A percentile compares a stretch with the other conserved stretches of the same genome.
Conservation (phyloP, 2,113 vertebrate genomes). For the Pluvianellus socialis region DNA sequence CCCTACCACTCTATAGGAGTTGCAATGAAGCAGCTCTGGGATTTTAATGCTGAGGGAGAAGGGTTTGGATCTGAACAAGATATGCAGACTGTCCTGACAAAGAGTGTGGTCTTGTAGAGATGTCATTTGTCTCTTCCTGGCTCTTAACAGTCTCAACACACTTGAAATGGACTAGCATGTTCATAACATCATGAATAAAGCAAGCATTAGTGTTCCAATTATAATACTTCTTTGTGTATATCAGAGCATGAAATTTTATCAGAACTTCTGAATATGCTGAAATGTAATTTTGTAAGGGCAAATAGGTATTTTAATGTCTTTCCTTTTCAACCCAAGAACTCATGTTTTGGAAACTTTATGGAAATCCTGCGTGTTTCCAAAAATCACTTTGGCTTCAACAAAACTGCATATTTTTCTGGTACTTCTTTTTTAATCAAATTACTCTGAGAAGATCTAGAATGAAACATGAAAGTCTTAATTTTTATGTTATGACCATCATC, state of each 20-base stretch:
- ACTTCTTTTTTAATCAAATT: neutral
- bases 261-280: neutral
- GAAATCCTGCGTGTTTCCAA: neutral
- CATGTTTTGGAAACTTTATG: neutral
- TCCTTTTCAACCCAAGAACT: neutral
- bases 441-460: neutral
- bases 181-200: neutral
- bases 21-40: neutral
- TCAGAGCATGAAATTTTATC: neutral
- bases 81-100: neutral
- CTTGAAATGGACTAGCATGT: neutral
- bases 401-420: neutral
- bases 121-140: neutral
- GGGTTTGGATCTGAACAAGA: neutral
- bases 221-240: neutral
- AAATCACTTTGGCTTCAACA: neutral
- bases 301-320: neutral
- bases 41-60: neutral
- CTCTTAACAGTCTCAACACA: neutral
- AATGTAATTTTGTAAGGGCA: neutral
- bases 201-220: neutral
- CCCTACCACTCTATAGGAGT: neutral
- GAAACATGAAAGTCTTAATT: neutral
- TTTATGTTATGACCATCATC: neutral
- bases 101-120: neutral